Conservation (phyloP, 2,113 vertebrate species). For the Loxodonta africana region DNA sequence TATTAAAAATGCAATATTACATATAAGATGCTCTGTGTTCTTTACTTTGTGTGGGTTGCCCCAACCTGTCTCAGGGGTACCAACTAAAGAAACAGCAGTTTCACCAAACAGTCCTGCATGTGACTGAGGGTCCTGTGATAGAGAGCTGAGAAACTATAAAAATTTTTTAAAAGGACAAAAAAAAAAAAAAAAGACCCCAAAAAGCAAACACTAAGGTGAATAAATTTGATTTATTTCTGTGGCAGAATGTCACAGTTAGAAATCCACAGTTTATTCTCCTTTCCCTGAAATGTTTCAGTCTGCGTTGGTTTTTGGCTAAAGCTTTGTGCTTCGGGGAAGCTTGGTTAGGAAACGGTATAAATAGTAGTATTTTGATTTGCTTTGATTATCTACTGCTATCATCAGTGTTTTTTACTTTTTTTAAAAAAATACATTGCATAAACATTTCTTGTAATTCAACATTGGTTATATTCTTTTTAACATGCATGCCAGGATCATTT, state of each 20-base stretch:
- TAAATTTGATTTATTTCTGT: no score
- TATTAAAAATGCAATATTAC: background rate
- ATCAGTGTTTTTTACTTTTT: background rate
- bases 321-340: background rate
- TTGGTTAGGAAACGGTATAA: background rate
- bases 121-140: background rate
- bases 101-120: background rate
- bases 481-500: background rate
- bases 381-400: background rate
- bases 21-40: background rate
- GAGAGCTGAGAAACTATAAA: background rate
- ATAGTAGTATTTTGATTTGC: background rate
- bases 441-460: background rate
- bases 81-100: background rate
- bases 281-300: background rate
- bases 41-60: background rate
- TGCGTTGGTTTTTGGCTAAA: background rate
- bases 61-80: background rate
- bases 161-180: background rate
- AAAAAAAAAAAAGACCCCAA: background rate
- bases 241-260: background rate
- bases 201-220: background rate
- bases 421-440: background rate
- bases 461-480: background rate
- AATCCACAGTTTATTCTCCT: background rate